Evolutionary conservation across 1,140 invertebrate species (phyloP).

Genomic region (Laupala kohalensis): DNA sequence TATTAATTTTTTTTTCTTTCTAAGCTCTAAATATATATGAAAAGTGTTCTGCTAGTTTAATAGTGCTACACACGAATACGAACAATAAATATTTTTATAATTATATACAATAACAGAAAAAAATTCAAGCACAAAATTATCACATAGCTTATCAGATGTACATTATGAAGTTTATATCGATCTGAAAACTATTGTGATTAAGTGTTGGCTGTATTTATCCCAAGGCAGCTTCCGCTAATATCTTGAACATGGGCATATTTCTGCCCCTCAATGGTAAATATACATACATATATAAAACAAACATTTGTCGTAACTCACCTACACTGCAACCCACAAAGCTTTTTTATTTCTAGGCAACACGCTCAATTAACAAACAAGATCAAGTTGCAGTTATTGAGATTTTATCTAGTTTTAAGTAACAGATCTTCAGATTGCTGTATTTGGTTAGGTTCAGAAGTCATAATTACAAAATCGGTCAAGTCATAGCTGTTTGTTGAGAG

Average conservation of each 20-base stretch:
- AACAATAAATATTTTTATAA: neutral
- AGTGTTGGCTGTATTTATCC: neutral
- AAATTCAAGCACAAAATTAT: neutral
- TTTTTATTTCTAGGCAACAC: slow-evolving; percentile 1
- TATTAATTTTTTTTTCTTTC: too few species aligned
- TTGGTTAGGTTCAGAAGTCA: slow-evolving; percentile 1
- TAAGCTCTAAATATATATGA: neutral
- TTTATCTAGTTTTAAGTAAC: neutral
- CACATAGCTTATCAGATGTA: neutral
- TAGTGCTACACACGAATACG: neutral
- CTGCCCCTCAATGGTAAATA: neutral
- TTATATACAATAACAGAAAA: neutral
- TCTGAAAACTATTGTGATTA: too few species aligned
- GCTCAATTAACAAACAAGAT: neutral
- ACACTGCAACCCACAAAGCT: slow-evolving; percentile 2
- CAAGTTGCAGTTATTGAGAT: slow-evolving; percentile 2
- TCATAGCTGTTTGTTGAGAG: slow-evolving; percentile 1
- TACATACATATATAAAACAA: neutral
- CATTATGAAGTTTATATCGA: too few species aligned
- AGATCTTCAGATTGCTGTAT: slow-evolving; percentile 5
- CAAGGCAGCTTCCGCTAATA: neutral
- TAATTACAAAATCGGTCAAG: slow-evolving; percentile 3
- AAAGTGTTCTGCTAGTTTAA: neutral
- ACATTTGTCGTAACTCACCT: slow-evolving; percentile 5
- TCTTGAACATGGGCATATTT: neutral